These are phyloP conservation scores for Operophtera brumata DNA, from an alignment of 2,888 invertebrate species.

Conservation along the genomic window DNA sequence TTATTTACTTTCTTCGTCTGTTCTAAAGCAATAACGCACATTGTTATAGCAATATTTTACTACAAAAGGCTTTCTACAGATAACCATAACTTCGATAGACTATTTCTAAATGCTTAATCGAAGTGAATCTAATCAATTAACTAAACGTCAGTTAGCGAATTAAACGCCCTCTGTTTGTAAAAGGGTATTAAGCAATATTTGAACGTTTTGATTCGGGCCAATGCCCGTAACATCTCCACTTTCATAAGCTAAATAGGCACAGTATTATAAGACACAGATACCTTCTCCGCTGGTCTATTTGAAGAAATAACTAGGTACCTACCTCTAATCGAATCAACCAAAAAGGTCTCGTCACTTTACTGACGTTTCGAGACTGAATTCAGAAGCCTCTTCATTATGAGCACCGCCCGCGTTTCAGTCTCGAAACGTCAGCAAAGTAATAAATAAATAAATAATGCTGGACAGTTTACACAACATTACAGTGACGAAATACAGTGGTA, in stretches of 20 bases:
- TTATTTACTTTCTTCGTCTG: background rate
- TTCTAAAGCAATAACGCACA: background rate
- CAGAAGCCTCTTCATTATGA: too few species aligned
- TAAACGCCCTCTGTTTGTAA: background rate
- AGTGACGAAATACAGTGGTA: too few species aligned
- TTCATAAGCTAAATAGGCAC: background rate
- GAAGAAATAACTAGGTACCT: too few species aligned
- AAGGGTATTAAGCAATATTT: constrained; percentile 3
- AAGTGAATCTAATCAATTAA: constrained; percentile 30
- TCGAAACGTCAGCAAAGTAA: too few species aligned
- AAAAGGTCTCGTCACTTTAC: too few species aligned
- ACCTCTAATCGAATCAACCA: too few species aligned
- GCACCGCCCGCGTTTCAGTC: too few species aligned
- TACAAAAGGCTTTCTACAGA: background rate
- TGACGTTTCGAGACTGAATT: too few species aligned
- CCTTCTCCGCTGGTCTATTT: background rate
- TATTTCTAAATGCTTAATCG: constrained; percentile 27
- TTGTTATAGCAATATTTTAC: background rate
- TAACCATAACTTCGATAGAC: constrained; percentile 13
- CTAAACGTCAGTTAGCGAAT: constrained; percentile 4
- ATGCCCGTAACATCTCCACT: background rate
- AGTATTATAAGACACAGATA: background rate
- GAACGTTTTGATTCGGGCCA: background rate
- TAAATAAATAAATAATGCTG: too few species aligned
- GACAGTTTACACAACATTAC: too few species aligned